Evolutionary conservation across 2,888 invertebrate genomes (phyloP).

Genomic region (Amblyteles armatorius): DNA sequence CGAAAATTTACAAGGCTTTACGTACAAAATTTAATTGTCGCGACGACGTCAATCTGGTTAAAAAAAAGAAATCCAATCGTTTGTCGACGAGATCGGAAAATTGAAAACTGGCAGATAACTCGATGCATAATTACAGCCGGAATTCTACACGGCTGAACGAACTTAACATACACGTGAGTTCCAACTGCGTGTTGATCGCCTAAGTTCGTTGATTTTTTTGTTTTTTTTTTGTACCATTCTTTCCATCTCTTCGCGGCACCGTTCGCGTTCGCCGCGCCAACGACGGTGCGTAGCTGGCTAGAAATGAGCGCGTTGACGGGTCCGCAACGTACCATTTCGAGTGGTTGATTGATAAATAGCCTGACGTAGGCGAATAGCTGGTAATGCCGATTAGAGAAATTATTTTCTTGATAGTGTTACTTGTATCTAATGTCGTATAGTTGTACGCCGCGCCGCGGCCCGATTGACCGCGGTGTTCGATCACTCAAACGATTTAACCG

Average conservation of each 20-base stretch:
- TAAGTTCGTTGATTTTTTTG: slow-evolving; percentile 15
- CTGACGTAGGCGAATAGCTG: slow-evolving; percentile 67
- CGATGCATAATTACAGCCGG: slow-evolving; percentile 40
- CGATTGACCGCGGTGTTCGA: slow-evolving; percentile 1
- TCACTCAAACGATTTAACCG: background rate
- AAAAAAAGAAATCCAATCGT: background rate
- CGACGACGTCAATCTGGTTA: background rate
- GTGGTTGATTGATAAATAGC: slow-evolving; percentile 75
- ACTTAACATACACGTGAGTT: slow-evolving; percentile 34
- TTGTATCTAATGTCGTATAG: background rate
- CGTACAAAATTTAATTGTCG: background rate
- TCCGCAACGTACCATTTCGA: slow-evolving; percentile 69
- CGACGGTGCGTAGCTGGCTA: slow-evolving; percentile 31
- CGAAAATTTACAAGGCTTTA: too few species aligned
- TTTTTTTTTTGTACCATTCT: slow-evolving; percentile 29
- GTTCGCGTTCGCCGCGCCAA: slow-evolving; percentile 35
- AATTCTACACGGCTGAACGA: slow-evolving; percentile 43
- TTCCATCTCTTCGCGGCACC: slow-evolving; percentile 22
- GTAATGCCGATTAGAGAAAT: slow-evolving; percentile 70
- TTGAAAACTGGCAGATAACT: background rate
- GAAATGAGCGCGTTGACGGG: slow-evolving; percentile 63
- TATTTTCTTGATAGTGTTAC: slow-evolving; percentile 63
- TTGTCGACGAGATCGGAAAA: slow-evolving; percentile 18
- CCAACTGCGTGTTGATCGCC: background rate
- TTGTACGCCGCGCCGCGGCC: background rate